phyloP scores from a whole-genome alignment of 1,140 invertebrate genomes.

The Popillia japonica region DNA sequence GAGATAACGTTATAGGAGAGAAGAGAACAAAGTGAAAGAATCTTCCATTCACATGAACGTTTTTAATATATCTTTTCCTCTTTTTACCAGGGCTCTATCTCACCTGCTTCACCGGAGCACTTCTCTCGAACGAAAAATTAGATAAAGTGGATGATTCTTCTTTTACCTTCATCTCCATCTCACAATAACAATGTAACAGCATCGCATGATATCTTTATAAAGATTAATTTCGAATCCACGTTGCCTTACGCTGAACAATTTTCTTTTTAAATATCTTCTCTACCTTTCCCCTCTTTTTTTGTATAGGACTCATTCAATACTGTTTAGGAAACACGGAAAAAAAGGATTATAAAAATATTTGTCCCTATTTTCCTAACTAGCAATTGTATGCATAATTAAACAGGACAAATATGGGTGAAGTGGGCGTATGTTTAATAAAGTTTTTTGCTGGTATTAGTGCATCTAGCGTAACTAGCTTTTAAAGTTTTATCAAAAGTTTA shows the following conservation, averaged over 20 bases:
- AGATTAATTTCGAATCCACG: neutral
- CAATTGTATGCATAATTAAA: slow-evolving; percentile 21
- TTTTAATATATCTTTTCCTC: neutral
- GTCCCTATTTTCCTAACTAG: slow-evolving; percentile 6
- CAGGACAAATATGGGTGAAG: neutral
- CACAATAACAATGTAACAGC: neutral
- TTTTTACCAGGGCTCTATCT: neutral
- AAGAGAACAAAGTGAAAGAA: slow-evolving; percentile 24
- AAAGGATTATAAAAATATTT: slow-evolving; percentile 4
- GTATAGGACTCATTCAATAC: neutral
- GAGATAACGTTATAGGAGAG: slow-evolving; percentile 16
- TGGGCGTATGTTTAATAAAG: slow-evolving; percentile 16
- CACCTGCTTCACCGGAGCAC: neutral
- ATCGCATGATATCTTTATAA: slow-evolving; percentile 9
- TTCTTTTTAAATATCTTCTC: neutral
- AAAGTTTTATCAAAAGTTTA: neutral
- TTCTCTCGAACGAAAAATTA: slow-evolving; percentile 8
- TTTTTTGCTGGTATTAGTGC: neutral
- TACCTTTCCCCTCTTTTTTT: slow-evolving; percentile 15
- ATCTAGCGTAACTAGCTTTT: neutral
- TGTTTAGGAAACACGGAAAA: slow-evolving; percentile 14
- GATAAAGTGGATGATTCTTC: slow-evolving; percentile 10
- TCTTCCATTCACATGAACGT: neutral
- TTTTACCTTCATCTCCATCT: neutral
- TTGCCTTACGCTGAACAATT: neutral